These are phyloP conservation scores for Eolophus roseicapilla DNA, from an alignment of 2,113 vertebrate species.

Conservation along the genomic window DNA sequence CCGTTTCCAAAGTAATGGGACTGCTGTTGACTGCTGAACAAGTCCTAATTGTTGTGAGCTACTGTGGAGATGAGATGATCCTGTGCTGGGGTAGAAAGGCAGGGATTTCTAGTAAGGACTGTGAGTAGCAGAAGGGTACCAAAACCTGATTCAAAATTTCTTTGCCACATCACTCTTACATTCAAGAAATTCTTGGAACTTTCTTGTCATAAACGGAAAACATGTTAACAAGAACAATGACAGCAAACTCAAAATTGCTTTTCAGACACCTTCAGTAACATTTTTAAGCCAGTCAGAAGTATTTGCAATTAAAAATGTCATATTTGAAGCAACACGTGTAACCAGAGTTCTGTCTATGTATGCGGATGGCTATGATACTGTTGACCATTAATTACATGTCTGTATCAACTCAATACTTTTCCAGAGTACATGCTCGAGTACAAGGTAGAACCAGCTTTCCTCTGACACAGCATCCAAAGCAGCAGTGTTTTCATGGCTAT, in stretches of 20 bases:
- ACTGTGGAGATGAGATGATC: background rate
- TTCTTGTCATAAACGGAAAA: background rate
- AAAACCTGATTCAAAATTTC: background rate
- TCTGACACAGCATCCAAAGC: background rate
- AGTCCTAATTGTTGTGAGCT: background rate
- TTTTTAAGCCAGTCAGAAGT: background rate
- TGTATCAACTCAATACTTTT: background rate
- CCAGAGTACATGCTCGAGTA: background rate
- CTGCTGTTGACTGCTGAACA: background rate
- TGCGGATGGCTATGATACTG: background rate
- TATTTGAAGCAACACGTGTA: background rate
- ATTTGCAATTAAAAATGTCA: background rate
- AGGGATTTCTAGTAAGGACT: background rate
- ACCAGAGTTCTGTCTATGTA: background rate
- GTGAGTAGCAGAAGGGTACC: background rate
- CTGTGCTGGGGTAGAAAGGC: background rate
- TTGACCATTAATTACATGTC: background rate
- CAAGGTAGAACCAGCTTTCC: background rate
- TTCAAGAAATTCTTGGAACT: background rate
- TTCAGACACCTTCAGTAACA: background rate
- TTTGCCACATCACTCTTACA: background rate
- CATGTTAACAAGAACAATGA: background rate
- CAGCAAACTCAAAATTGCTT: background rate
- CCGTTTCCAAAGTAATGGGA: background rate
- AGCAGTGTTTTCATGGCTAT: fast-evolving